phyloP scores from a whole-genome alignment of 1,140 invertebrate species.

The Drosophila persimilis region DNA sequence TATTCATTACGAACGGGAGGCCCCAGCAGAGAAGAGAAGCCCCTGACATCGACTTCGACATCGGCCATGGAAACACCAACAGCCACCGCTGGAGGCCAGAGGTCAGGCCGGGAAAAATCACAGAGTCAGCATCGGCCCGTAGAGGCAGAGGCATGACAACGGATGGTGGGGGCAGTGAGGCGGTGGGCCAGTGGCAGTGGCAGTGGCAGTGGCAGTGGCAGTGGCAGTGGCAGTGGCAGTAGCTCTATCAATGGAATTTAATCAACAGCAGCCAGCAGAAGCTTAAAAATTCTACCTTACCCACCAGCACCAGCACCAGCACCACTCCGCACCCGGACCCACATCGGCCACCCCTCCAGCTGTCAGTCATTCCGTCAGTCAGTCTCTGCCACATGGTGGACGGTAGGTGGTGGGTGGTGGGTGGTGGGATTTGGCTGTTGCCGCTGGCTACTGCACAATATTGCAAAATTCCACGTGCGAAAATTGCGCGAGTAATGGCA shows the following conservation, averaged over 20 bases:
- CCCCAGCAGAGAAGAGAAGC: conserved; percentile 6
- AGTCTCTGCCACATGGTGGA: conserved; percentile 10
- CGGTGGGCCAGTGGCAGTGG: too few species aligned
- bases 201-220: too few species aligned
- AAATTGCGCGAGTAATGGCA: conserved; percentile 75
- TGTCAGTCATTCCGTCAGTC: conserved; percentile 28
- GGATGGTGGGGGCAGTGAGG: background rate
- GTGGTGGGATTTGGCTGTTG: conserved; percentile 9
- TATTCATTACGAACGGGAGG: conserved; percentile 56
- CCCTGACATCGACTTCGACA: conserved; percentile 43
- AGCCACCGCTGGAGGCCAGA: conserved; percentile 29
- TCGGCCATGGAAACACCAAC: conserved; percentile 34
- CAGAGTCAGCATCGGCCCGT: conserved; percentile 30
- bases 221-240: too few species aligned
- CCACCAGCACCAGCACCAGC: background rate
- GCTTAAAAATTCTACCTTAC: conserved; percentile 21
- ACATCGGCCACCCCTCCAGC: background rate
- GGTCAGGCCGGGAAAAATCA: conserved; percentile 74
- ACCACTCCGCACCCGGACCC: background rate
- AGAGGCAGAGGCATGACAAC: conserved; percentile 52
- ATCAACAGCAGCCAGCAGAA: conserved; percentile 58
- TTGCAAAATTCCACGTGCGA: conserved; percentile 80
- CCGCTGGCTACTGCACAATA: conserved; percentile 48
- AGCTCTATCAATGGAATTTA: conserved; percentile 73
- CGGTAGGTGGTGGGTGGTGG: background rate